Evolutionary conservation across 2,888 invertebrate species (phyloP), one percentile per base, ranked within the genome.

Genomic region (Exocentrus adspersus): DNA sequence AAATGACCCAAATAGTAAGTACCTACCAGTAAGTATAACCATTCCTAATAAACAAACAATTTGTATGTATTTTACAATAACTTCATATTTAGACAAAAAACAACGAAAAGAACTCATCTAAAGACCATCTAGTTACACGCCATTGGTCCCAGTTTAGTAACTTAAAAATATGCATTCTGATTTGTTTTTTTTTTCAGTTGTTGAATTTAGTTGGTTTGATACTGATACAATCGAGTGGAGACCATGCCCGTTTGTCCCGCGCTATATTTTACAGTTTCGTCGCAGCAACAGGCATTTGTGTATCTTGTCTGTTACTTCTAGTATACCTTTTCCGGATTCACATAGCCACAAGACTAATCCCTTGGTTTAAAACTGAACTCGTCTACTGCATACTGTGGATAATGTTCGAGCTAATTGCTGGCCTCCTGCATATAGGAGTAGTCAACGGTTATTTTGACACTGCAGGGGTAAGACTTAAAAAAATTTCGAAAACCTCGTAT

Each of bases 391-490:
- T 37, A 1, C 12, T 52, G 7, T 52, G 52, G 52, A 37, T 19
- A 12, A 6, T 52, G 12, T 37, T 52, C 20, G 6, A 32, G 7
- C 32, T 52, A 0, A 37, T 52, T 9, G 52, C 52, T 5, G 52
- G 37, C n/a, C 14, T 52, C 10, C 1, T 52, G 37, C 19, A 32
- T 4, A 20, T 52, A 17, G 52, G 52, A 19, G 1, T 52, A 52
- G 2, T 52, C 14, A 41, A 52, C 28, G 52, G 52, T 9, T 20
- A 52, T 52, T 52, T 52, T n/a, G 19, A 52, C 20, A 17, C 32
- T 3, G 52, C 52, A 7, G 52, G 52, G 52, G 52, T 52, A 52
- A 52, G 52, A 12, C 10, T 16, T 28, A n/a, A n/a, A n/a, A n/a
- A n/a, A n/a, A n/a, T n/a, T n/a, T n/a, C n/a, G n/a, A n/a, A n/a